Conservation (phyloP, 23 tunicate species). For the Clavelina lepadiformis region DNA sequence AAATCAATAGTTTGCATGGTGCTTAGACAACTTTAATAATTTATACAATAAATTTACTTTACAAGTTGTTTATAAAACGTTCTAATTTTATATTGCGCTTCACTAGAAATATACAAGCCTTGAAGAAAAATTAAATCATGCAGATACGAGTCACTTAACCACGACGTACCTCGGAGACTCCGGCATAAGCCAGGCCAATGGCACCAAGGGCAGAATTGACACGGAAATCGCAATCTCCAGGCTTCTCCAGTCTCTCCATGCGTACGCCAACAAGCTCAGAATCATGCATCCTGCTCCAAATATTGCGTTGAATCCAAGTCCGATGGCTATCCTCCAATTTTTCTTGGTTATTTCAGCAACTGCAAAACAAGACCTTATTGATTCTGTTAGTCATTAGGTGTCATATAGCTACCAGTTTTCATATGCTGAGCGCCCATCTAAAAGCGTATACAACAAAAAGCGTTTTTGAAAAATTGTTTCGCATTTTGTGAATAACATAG, state of each 20-base stretch:
- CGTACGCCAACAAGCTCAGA: conserved; percentile 10
- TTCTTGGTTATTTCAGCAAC: conserved; percentile 16
- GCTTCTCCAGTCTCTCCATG: conserved; percentile 22
- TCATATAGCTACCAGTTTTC: neutral
- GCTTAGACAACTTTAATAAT: too few species aligned
- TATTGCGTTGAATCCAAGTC: conserved; percentile 11
- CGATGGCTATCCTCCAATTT: conserved; percentile 12
- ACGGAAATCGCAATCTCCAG: conserved; percentile 2
- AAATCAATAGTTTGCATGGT: too few species aligned
- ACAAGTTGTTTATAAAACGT: too few species aligned
- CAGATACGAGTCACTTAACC: neutral
- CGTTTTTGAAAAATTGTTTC: too few species aligned
- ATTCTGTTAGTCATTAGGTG: neutral
- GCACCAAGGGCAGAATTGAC: conserved; percentile 1
- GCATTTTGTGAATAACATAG: too few species aligned
- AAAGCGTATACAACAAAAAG: too few species aligned
- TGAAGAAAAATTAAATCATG: neutral
- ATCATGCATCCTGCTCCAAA: conserved; percentile 22
- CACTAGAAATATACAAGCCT: too few species aligned
- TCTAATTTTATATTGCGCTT: too few species aligned
- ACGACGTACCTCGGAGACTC: conserved; percentile 23
- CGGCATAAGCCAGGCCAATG: conserved; percentile 15
- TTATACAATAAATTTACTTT: too few species aligned
- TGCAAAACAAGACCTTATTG: neutral
- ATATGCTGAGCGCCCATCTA: too few species aligned